Conservation (phyloP, 1,140 invertebrate genomes). For the Portunus trituberculatus region DNA sequence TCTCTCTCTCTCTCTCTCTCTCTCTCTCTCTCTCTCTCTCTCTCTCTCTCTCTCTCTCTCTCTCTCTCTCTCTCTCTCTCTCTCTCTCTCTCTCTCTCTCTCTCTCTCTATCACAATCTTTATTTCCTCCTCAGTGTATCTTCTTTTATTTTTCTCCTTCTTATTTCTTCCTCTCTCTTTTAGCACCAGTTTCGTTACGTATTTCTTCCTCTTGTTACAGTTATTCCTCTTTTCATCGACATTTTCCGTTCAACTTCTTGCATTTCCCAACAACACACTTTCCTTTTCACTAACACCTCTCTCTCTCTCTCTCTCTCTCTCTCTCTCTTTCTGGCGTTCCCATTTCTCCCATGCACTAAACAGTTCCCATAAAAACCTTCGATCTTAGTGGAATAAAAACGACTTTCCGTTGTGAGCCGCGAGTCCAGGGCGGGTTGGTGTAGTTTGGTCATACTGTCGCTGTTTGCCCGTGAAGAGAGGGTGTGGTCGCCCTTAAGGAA, state of each 20-base stretch:
- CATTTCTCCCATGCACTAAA: too few relatives aligned
- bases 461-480: background rate
- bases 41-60: too few relatives aligned
- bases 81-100: too few relatives aligned
- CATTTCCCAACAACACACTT: background rate
- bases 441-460: background rate
- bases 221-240: background rate
- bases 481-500: background rate
- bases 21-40: too few relatives aligned
- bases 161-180: background rate
- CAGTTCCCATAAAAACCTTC: background rate
- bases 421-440: background rate
- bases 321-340: too few relatives aligned
- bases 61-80: too few relatives aligned
- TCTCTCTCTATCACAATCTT: too few relatives aligned
- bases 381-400: background rate
- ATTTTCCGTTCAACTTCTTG: background rate
- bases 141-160: background rate
- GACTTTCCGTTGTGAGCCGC: background rate
- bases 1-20: constrained; percentile 6
- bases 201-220: background rate
- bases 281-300: background rate
- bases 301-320: too few relatives aligned
- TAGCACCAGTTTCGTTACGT: background rate
- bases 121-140: too few relatives aligned